Base-by-base conservation (phyloP, 2,888 invertebrate species). In the Drosophila parthenogenetica region DNA sequence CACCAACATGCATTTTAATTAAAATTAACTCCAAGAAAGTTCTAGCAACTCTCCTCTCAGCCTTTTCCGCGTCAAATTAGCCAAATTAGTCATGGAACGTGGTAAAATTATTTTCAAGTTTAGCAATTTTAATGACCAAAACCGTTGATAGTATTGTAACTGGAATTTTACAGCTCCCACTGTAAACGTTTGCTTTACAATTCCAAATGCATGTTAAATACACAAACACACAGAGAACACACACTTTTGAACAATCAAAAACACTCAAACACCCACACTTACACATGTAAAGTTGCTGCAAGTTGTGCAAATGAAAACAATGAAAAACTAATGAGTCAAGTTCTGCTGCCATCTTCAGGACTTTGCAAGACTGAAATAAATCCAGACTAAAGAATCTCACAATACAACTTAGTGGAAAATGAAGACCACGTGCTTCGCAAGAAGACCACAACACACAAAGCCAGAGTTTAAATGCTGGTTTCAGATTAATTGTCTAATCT, bases 311-410 rank as follows among this genome's bases (percentile, higher is more conserved):
- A 84, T 87, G 79, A 85, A 84, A 84, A 72, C 79, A 73, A 81
- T 85, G 69, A 81, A 82, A 85, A 72, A 77, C 85, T 81, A 82
- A 87, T 87, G 85, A 76, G 68, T 62, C 76, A 76, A 84, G 69
- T 64, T 45, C 70, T 63, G 43, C 49, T 57, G 53, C 42, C 69
- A 39, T 14, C 7, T 63, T 46, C 46, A 63, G 57, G 46, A 67
- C 57, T 25, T 17, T 14, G 16, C 8, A 43, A 55, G 19, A 32
- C 17, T n/a, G 35, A 53, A 48, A 48, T 54, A 60, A 66, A 57
- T 54, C 45, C 61, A 14, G 49, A 5, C 22, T 45, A 45, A 16
- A 13, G 43, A 13, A 51, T 45, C 25, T 43, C 46, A 45, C 49
- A 59, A 45, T 58, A 49, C 48, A 73, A 49, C 57, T 54, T 55